phyloP scores from a whole-genome alignment of 2,888 invertebrate genomes.

The Lobophora halterata region DNA sequence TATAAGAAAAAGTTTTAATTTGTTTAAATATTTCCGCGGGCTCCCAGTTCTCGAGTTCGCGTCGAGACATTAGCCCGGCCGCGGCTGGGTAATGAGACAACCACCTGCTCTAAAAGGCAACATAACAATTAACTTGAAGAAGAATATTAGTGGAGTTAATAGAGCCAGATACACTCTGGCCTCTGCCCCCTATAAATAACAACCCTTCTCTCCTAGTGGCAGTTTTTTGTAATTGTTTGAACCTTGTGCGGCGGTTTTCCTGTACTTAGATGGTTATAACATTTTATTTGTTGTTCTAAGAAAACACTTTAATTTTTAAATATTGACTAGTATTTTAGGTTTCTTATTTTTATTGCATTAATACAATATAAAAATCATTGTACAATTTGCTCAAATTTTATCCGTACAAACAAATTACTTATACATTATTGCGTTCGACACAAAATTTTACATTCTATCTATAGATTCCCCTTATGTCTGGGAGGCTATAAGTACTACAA shows the following conservation, averaged over 20 bases:
- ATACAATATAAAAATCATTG: too few relatives aligned
- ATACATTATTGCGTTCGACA: too few relatives aligned
- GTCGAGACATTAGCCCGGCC: slow-evolving; percentile 61
- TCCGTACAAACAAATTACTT: too few relatives aligned
- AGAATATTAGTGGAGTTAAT: slow-evolving; percentile 78
- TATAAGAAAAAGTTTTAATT: slow-evolving; percentile 77
- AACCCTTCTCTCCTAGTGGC: slow-evolving; percentile 61
- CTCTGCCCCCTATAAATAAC: slow-evolving; percentile 72
- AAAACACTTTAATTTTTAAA: too few relatives aligned
- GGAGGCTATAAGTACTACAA: slow-evolving; percentile 15
- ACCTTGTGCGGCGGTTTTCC: slow-evolving; percentile 13
- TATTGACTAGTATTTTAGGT: too few relatives aligned
- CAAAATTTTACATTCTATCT: slow-evolving; percentile 16
- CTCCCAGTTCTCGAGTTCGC: slow-evolving; percentile 60
- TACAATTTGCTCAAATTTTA: too few relatives aligned
- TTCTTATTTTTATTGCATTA: too few relatives aligned
- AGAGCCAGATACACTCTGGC: slow-evolving; percentile 70
- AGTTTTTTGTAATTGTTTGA: slow-evolving; percentile 67
- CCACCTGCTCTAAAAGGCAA: slow-evolving; percentile 77
- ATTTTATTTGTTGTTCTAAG: slow-evolving; percentile 9
- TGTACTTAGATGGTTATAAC: slow-evolving; percentile 9
- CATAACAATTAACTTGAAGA: slow-evolving; percentile 77
- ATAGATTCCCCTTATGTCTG: slow-evolving; percentile 22
- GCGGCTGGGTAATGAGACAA: slow-evolving; percentile 69
- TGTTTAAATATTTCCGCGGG: slow-evolving; percentile 75